phyloP scores from a whole-genome alignment of 2,797 vertebrate species.

The Sebastes iracundus region DNA sequence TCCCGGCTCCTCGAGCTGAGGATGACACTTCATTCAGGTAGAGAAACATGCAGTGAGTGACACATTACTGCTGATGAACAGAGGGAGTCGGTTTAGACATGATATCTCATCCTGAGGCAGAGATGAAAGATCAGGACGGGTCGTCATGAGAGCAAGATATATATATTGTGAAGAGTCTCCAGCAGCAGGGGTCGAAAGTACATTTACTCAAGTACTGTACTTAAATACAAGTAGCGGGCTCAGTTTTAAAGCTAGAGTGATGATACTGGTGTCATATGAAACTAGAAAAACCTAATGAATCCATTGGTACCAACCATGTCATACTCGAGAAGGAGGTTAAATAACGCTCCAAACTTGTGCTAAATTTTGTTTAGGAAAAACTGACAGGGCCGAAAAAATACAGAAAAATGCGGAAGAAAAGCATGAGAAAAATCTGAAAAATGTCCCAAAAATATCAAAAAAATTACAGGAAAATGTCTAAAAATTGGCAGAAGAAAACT shows the following conservation, averaged over 20 bases:
- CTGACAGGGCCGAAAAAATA: too few relatives aligned
- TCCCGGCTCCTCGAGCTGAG: slow-evolving; percentile 50
- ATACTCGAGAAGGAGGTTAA: too few relatives aligned
- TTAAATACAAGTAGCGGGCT: neutral
- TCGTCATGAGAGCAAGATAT: neutral
- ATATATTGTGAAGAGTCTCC: neutral
- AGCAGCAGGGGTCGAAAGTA: neutral
- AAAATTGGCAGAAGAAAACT: too few relatives aligned
- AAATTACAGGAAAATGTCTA: too few relatives aligned
- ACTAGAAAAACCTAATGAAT: too few relatives aligned
- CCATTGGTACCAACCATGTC: too few relatives aligned
- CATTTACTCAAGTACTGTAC: neutral
- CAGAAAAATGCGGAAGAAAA: too few relatives aligned
- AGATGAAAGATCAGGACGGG: neutral
- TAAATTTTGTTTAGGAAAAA: too few relatives aligned
- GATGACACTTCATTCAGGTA: slow-evolving; percentile 67
- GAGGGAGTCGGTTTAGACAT: neutral
- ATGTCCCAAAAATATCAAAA: too few relatives aligned
- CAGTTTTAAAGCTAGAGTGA: neutral
- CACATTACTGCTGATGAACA: slow-evolving; percentile 21
- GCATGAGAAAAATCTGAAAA: too few relatives aligned
- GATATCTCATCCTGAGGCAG: neutral
- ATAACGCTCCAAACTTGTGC: too few relatives aligned
- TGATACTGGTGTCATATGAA: too few relatives aligned
- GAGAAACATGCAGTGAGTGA: slow-evolving; percentile 49